A percentile compares a stretch with the other conserved stretches of the same genome.
phyloP scores from a whole-genome alignment of 2,888 invertebrate species.

The Drosophila setosimentum region DNA sequence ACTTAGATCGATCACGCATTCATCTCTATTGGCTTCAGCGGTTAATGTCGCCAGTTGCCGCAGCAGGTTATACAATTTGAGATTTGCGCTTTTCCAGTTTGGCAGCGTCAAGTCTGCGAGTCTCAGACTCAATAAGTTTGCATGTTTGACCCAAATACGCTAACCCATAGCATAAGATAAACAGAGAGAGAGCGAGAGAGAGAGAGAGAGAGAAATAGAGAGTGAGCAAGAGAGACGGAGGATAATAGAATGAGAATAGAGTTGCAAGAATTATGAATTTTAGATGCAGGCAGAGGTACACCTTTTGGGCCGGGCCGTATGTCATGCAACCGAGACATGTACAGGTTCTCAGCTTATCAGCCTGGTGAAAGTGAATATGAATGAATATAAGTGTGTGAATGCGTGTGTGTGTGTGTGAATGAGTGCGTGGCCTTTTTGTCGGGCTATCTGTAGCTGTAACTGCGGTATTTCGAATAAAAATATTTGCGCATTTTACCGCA shows the following conservation, averaged over 20 bases:
- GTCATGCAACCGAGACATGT: constrained; percentile 25
- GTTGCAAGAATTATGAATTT: constrained; percentile 55
- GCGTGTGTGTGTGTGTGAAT: constrained; percentile 43
- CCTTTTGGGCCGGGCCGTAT: constrained; percentile 17
- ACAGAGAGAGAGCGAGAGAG: constrained; percentile 15
- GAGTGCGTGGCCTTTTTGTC: constrained; percentile 53
- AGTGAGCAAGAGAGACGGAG: constrained; percentile 19
- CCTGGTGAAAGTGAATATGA: constrained; percentile 72
- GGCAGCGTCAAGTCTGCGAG: constrained; percentile 52
- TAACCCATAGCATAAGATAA: constrained; percentile 15
- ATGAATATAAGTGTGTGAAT: constrained; percentile 29
- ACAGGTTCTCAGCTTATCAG: constrained; percentile 65
- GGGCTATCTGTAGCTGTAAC: constrained; percentile 30
- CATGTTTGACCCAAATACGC: constrained; percentile 80
- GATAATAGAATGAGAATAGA: constrained; percentile 13
- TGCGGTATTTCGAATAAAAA: constrained; percentile 30
- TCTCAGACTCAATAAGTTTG: constrained; percentile 67
- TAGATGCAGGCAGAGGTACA: constrained; percentile 30
- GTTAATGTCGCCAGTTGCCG: constrained; percentile 27
- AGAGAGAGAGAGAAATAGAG: constrained; percentile 16
- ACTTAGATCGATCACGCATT: constrained; percentile 14
- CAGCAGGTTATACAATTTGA: constrained; percentile 79
- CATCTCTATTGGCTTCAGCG: constrained; percentile 37
- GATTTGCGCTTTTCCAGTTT: constrained; percentile 75
- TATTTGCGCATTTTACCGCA: constrained; percentile 40